Evolutionary conservation across 1,140 invertebrate genomes (phyloP), one percentile per base, ranked within the genome.

Genomic region (Tetramorium alpestre): DNA sequence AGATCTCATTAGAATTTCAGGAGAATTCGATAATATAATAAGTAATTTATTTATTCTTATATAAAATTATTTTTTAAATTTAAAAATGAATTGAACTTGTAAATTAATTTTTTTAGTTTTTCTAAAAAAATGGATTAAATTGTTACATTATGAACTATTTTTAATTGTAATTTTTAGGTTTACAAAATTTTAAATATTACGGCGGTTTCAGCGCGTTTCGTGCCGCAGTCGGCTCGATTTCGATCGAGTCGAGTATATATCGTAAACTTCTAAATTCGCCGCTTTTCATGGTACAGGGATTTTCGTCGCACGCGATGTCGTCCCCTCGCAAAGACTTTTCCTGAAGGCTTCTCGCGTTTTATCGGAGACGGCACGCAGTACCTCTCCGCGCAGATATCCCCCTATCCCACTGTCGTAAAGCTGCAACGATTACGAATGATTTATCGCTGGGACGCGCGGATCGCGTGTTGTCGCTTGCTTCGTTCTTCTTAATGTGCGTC

Each of bases 371-470:
- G 64, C 81, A 89, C 78, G 88, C 88, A 84, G 54, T 28, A 62
- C 75, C 76, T 25, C 22, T 73, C 44, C 22, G 16, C 13, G 13
- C 28, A 33, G 5, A 22, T 49, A 81, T 22, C 7, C 33, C 6
- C 33, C 38, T 38, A 22, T 44, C 25, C 60, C 33, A 13, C 28
- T 60, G 73, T 73, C 56, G 85, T 62, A 78, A 90, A 92, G 90
- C 87, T 92, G 89, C 80, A 89, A 88, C 81, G 87, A 92, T 92
- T 92, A 91, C 76, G 60, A 73, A 73, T 90, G 91, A 93, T 91
- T 92, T 89, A 92, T 90, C 89, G 80, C 49, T 58, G 76, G 81
- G 86, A 91, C 84, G 73, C 67, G 72, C 41, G 69, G 87, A 90
- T 93, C 88, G 91, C 92, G 91, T 92, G 89, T 88, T 90, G 88